phyloP scores from a whole-genome alignment of 1,140 invertebrate species.

The Cotesia chilonis region DNA sequence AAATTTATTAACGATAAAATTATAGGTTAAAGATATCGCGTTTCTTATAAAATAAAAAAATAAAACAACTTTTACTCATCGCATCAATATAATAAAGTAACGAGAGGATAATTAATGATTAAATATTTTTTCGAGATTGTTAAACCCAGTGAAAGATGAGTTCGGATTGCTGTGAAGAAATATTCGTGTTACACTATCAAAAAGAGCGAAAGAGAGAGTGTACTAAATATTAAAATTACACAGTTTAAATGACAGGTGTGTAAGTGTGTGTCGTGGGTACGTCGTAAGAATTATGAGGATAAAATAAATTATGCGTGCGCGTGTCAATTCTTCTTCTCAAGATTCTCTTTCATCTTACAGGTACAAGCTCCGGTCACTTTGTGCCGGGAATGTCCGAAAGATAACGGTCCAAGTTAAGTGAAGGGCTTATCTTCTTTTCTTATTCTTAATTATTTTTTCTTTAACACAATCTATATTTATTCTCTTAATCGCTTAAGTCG shows the following conservation, averaged over 20 bases:
- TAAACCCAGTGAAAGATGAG: not conserved
- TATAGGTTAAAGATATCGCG: no score
- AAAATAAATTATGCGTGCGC: slow-evolving; percentile 17
- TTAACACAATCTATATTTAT: not conserved
- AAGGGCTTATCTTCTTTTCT: not conserved
- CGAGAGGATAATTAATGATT: not conserved
- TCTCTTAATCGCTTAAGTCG: no score
- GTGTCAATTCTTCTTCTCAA: not conserved
- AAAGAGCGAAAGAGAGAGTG: slow-evolving; percentile 9
- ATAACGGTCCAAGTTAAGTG: slow-evolving; percentile 17
- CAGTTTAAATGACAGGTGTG: no score
- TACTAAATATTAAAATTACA: no score
- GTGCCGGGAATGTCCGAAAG: not conserved
- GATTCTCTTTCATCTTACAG: not conserved
- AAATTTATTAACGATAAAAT: no score
- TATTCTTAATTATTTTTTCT: not conserved
- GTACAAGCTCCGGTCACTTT: no score
- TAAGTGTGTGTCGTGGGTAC: not conserved
- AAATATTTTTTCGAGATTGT: not conserved
- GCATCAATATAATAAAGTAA: not conserved
- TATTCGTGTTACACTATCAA: not conserved
- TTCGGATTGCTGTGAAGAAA: not conserved
- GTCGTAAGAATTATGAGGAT: slow-evolving; percentile 11
- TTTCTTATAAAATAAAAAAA: not conserved
- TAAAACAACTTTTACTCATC: slow-evolving; percentile 10